Conservation (phyloP, 2,113 vertebrate species). For the Tachycineta bicolor region DNA sequence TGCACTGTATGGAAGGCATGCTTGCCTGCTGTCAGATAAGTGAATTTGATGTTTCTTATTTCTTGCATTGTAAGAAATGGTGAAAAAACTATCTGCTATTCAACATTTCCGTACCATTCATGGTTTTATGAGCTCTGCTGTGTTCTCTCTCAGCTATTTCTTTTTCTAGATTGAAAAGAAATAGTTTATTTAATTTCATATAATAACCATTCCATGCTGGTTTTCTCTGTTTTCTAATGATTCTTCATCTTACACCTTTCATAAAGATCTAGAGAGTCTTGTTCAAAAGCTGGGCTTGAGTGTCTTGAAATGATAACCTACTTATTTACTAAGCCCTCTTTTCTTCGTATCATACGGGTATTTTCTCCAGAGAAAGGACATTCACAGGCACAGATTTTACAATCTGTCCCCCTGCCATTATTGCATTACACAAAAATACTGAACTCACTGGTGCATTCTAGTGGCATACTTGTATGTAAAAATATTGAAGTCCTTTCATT, state of each 20-base stretch:
- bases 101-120: not conserved
- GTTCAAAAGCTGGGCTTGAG: not conserved
- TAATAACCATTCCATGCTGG: not conserved
- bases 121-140: not conserved
- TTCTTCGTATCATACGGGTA: not conserved
- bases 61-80: not conserved
- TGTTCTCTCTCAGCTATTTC: not conserved
- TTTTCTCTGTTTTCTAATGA: not conserved
- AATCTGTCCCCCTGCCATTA: not conserved
- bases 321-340: not conserved
- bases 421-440: not conserved
- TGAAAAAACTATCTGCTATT: not conserved
- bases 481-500: not conserved
- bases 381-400: not conserved
- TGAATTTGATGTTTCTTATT: not conserved
- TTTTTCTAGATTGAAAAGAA: not conserved
- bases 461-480: not conserved
- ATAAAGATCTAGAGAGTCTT: not conserved
- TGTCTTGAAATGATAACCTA: not conserved
- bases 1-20: not conserved
- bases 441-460: not conserved
- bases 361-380: not conserved
- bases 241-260: not conserved
- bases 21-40: constrained; percentile 2
- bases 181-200: not conserved